Evolutionary conservation across 2,113 vertebrate genomes (phyloP).

Genomic region (Atlantisia rogersi): DNA sequence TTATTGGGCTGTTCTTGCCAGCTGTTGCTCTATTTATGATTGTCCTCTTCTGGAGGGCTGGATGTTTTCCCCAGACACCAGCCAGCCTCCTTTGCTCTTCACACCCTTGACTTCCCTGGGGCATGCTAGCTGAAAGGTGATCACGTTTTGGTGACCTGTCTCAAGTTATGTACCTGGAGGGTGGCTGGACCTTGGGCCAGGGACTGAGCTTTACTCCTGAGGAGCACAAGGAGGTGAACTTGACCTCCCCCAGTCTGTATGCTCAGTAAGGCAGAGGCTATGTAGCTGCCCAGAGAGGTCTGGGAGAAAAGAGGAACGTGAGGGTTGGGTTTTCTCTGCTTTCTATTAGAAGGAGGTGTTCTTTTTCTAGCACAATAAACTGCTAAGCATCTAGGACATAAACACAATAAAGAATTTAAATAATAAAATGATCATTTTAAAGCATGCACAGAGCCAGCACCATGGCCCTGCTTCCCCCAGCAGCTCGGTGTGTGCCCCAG

Average conservation of each 20-base stretch:
- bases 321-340: not conserved
- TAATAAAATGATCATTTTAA: not conserved
- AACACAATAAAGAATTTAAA: not conserved
- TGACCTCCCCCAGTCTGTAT: not conserved
- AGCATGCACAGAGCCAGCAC: not conserved
- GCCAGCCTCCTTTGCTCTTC: not conserved
- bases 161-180: not conserved
- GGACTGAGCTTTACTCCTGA: not conserved
- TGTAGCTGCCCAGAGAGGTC: not conserved
- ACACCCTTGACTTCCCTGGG: accelerated
- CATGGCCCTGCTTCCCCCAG: not conserved
- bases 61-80: not conserved
- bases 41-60: not conserved
- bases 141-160: not conserved
- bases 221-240: not conserved
- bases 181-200: not conserved
- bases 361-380: not conserved
- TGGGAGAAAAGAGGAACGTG: not conserved
- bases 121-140: not conserved
- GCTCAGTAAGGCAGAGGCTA: not conserved
- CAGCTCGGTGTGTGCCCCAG: not conserved
- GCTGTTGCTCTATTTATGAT: not conserved
- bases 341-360: not conserved
- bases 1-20: not conserved
- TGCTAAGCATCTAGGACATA: not conserved